Conservation (phyloP, 1,140 invertebrate genomes). For the Apocrypta bakeri region DNA sequence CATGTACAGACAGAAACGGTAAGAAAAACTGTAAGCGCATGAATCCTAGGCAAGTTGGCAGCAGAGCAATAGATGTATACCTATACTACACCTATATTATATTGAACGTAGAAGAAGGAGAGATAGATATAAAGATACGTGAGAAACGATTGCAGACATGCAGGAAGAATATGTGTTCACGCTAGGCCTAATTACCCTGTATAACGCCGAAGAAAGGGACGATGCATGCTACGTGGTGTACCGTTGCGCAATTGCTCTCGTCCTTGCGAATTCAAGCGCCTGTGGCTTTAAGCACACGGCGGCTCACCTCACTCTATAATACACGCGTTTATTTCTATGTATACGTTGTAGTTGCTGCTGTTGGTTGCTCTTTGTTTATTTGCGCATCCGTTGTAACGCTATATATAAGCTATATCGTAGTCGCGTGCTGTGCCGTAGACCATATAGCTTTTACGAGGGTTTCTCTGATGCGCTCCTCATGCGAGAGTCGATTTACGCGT, state of each 20-base stretch:
- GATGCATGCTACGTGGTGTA: conserved; percentile 18
- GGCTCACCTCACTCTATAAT: conserved; percentile 1
- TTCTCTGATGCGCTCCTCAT: too few species aligned
- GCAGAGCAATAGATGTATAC: background rate
- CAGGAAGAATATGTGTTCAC: conserved; percentile 41
- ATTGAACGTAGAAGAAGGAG: too few species aligned
- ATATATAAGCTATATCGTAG: too few species aligned
- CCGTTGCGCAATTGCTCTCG: conserved; percentile 51
- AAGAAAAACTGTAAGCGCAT: background rate
- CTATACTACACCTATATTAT: too few species aligned
- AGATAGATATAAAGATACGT: background rate
- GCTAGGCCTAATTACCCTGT: conserved; percentile 41
- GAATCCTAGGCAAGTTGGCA: background rate
- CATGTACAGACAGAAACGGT: background rate
- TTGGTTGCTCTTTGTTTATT: background rate
- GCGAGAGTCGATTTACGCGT: too few species aligned
- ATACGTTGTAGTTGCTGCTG: background rate
- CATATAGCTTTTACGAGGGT: too few species aligned
- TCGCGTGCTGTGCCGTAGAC: too few species aligned
- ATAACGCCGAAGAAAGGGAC: background rate
- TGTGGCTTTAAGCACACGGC: background rate
- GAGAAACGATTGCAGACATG: too few species aligned
- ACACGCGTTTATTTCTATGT: conserved; percentile 30
- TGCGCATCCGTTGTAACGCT: background rate
- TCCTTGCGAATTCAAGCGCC: conserved; percentile 44